Evolutionary conservation across 2,113 vertebrate species (phyloP).

Genomic region (Spea multiplicata): DNA sequence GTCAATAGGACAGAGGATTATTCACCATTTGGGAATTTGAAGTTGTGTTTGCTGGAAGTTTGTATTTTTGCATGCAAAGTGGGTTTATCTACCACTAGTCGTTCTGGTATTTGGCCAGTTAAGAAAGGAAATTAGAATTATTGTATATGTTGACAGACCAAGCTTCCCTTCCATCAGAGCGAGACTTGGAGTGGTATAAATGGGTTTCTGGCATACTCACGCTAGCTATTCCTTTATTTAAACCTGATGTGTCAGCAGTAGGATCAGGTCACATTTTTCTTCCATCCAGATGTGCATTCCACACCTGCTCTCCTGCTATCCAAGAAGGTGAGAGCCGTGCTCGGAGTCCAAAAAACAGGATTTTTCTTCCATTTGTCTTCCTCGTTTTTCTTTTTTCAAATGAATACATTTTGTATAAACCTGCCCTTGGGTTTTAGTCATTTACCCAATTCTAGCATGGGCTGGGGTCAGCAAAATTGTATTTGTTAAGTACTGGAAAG

Average conservation of each 20-base stretch:
- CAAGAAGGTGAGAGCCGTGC: constrained; percentile 46
- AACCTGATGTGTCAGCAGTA: constrained; percentile 43
- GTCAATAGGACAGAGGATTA: no score
- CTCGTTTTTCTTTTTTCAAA: background rate
- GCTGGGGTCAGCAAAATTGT: background rate
- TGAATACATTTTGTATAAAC: constrained; percentile 2
- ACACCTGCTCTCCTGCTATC: constrained; percentile 42
- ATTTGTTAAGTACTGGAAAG: no score
- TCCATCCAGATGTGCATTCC: constrained; percentile 47
- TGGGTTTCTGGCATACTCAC: constrained; percentile 12
- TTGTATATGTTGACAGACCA: background rate
- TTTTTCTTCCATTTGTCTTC: constrained; percentile 21
- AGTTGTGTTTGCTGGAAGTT: no score
- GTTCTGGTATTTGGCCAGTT: no score
- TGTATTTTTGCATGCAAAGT: no score
- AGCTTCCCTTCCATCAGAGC: background rate
- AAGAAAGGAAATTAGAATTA: background rate
- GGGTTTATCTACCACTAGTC: no score
- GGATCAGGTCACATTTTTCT: constrained; percentile 27
- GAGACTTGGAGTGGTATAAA: background rate
- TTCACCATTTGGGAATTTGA: no score
- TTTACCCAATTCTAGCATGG: background rate
- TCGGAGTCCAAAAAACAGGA: constrained; percentile 18
- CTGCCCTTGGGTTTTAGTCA: constrained; percentile 3
- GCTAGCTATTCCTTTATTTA: constrained; percentile 25